phyloP scores from a whole-genome alignment of 2,888 invertebrate species.

The Napeogenes sylphis region DNA sequence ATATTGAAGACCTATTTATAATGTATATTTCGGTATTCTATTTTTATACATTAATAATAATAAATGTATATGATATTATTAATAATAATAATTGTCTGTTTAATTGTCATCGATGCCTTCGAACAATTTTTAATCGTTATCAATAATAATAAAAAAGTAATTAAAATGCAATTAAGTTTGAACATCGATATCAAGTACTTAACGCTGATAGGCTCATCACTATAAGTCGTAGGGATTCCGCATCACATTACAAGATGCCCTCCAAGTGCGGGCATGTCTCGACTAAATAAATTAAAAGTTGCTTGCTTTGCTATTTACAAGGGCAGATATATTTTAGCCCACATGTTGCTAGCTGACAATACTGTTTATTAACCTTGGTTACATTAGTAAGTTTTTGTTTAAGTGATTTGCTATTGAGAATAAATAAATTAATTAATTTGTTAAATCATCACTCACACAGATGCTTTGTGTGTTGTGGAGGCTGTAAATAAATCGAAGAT shows the following conservation, averaged over 20 bases:
- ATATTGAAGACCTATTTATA: too few relatives aligned
- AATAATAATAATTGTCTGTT: too few relatives aligned
- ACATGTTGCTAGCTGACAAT: not conserved
- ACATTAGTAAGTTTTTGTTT: too few relatives aligned
- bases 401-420: not conserved
- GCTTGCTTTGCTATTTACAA: conserved; percentile 3
- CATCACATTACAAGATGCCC: conserved; percentile 33
- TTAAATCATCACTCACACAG: too few relatives aligned
- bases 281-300: conserved; percentile 22
- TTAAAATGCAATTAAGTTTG: not conserved
- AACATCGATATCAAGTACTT: conserved; percentile 5
- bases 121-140: too few relatives aligned
- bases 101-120: too few relatives aligned
- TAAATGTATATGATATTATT: too few relatives aligned
- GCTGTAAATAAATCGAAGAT: not conserved
- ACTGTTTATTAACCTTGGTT: too few relatives aligned
- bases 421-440: too few relatives aligned
- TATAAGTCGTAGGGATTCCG: conserved; percentile 28
- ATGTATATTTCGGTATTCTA: too few relatives aligned
- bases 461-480: too few relatives aligned
- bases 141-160: not conserved
- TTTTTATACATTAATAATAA: too few relatives aligned
- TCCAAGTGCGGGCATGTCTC: conserved; percentile 30
- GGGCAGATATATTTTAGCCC: not conserved
- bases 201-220: conserved; percentile 15